Percentiles rank a stretch among this genome's conserved stretches.
Evolutionary conservation across 2,113 vertebrate genomes (phyloP).

Genomic region (Craseonycteris thonglongyai): DNA sequence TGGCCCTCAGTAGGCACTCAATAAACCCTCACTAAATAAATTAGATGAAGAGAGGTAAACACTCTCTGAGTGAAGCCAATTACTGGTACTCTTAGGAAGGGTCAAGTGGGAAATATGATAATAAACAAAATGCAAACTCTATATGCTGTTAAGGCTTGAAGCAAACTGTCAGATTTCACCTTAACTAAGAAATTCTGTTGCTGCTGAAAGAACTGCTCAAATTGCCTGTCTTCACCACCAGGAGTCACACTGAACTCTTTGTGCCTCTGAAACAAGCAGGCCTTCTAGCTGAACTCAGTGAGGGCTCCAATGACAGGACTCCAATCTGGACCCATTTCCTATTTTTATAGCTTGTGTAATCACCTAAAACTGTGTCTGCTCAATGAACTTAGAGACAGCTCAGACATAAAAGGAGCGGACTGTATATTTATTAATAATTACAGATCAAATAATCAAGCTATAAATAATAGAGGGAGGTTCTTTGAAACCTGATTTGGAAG

Average conservation of each 20-base stretch:
- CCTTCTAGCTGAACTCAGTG: neutral
- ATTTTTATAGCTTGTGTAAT: neutral
- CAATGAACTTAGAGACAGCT: slow-evolving; percentile 3
- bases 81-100: neutral
- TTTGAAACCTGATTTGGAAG: slow-evolving; percentile 1
- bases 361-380: neutral
- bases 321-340: neutral
- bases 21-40: neutral
- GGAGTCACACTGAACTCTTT: slow-evolving; percentile 43
- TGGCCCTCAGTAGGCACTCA: neutral
- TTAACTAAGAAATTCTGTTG: neutral
- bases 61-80: neutral
- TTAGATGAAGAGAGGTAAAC: neutral
- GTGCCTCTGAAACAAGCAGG: slow-evolving; percentile 4
- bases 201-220: neutral
- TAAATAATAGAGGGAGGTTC: slow-evolving; percentile 28
- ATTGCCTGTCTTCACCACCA: slow-evolving; percentile 39
- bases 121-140: neutral
- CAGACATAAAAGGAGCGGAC: neutral
- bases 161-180: neutral
- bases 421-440: slow-evolving; percentile 16
- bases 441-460: slow-evolving; percentile 39
- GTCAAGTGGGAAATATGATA: neutral
- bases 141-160: neutral
- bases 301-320: neutral